A percentile compares a stretch with the other conserved stretches of the same genome.
phyloP scores from a whole-genome alignment of 2,113 vertebrate genomes.

The Chinchilla lanigera region DNA sequence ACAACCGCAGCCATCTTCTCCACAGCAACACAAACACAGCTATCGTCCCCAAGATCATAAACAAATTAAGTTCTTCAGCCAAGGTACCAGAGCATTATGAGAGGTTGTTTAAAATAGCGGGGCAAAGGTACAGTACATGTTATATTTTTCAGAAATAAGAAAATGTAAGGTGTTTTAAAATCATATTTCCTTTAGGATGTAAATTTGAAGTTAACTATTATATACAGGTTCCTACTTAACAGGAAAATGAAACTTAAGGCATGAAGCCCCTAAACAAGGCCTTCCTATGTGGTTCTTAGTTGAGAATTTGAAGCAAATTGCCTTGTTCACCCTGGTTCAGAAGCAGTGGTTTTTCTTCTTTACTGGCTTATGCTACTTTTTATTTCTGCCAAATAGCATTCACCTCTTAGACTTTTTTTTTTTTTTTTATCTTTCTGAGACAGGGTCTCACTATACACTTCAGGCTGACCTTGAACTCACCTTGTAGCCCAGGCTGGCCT shows the following conservation, averaged over 20 bases:
- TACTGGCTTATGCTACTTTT: neutral
- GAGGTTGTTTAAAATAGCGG: slow-evolving; percentile 15
- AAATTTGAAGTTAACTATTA: neutral
- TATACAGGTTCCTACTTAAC: neutral
- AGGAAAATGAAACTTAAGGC: neutral
- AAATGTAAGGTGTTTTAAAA: neutral
- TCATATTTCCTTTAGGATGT: neutral
- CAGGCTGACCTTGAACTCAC: no score
- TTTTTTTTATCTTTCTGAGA: no score
- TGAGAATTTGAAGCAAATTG: neutral
- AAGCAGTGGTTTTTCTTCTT: neutral
- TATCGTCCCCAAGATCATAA: neutral
- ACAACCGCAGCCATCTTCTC: neutral
- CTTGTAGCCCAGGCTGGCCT: no score
- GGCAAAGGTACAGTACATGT: neutral
- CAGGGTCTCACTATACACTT: no score
- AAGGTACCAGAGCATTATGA: neutral
- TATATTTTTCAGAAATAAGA: slow-evolving; percentile 32
- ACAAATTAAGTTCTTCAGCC: neutral
- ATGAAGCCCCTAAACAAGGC: neutral
- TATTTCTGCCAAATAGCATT: slow-evolving; percentile 33
- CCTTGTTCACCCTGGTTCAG: neutral
- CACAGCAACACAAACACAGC: neutral
- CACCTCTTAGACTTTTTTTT: neutral
- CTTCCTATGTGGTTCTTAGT: neutral